Conservation (phyloP, 1,140 invertebrate genomes). For the Sitobion miscanthi region DNA sequence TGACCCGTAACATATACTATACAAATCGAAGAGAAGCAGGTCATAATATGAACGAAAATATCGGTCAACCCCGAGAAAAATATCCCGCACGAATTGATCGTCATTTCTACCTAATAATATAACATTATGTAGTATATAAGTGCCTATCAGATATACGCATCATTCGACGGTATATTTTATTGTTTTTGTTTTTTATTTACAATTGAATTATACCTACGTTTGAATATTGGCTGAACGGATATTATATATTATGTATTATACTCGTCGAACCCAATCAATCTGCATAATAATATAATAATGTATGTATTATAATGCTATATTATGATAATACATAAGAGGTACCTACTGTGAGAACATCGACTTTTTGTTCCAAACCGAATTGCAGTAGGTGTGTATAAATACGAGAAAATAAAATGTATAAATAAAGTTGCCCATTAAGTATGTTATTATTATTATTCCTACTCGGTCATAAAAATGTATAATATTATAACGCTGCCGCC, state of each 20-base stretch:
- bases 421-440: constrained; percentile 2
- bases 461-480: not conserved
- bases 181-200: too few relatives aligned
- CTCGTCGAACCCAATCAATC: not conserved
- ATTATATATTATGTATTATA: not conserved
- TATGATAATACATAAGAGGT: not conserved
- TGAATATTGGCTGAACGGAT: not conserved
- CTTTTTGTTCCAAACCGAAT: not conserved
- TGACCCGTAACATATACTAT: too few relatives aligned
- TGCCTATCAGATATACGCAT: too few relatives aligned
- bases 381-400: constrained; percentile 7
- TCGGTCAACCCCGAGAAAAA: too few relatives aligned
- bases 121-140: too few relatives aligned
- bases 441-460: not conserved
- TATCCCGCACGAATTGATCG: too few relatives aligned
- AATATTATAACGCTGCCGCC: not conserved
- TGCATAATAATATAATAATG: constrained; percentile 18
- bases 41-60: too few relatives aligned
- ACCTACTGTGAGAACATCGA: not conserved
- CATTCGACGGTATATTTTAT: too few relatives aligned
- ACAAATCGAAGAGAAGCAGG: too few relatives aligned
- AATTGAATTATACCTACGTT: not conserved
- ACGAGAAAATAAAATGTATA: not conserved
- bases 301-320: not conserved
- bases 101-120: too few relatives aligned